These are phyloP conservation scores for Frieseomelitta varia DNA, from an alignment of 1,140 invertebrate species.

Conservation along the genomic window DNA sequence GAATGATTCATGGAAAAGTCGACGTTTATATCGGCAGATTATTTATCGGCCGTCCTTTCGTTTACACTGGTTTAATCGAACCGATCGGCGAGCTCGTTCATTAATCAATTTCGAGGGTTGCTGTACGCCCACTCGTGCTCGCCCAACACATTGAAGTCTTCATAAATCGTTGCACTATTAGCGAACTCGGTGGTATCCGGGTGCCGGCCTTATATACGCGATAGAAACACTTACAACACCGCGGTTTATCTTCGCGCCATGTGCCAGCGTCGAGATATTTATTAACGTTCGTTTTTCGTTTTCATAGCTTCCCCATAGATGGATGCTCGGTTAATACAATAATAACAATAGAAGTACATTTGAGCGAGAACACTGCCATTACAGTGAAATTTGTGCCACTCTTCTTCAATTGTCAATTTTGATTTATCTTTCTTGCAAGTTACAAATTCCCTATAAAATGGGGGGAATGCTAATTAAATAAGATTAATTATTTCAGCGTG, in stretches of 20 bases:
- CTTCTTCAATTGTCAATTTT: no score
- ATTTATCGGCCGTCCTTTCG: constrained; percentile 69
- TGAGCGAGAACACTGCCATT: neutral
- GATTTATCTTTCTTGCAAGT: no score
- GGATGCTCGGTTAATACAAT: neutral
- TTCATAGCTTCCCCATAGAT: neutral
- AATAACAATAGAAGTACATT: neutral
- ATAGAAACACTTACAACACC: constrained; percentile 14
- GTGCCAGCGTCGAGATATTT: neutral
- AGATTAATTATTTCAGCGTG: no score
- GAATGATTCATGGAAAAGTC: constrained; percentile 65
- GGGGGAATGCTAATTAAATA: no score
- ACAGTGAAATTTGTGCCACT: no score
- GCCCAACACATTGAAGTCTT: constrained; percentile 61
- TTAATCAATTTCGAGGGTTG: constrained; percentile 69
- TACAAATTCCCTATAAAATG: no score
- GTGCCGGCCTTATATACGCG: neutral
- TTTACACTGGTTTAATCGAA: constrained; percentile 73
- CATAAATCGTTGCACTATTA: constrained; percentile 59
- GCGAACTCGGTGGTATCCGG: constrained; percentile 7
- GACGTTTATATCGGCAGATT: constrained; percentile 71
- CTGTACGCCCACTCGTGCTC: constrained; percentile 47
- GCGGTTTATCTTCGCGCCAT: constrained; percentile 4
- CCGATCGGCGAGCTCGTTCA: constrained; percentile 62
- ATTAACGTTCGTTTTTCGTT: neutral